Conservation (phyloP, 2,797 vertebrate species). For the Xenops minutus region DNA sequence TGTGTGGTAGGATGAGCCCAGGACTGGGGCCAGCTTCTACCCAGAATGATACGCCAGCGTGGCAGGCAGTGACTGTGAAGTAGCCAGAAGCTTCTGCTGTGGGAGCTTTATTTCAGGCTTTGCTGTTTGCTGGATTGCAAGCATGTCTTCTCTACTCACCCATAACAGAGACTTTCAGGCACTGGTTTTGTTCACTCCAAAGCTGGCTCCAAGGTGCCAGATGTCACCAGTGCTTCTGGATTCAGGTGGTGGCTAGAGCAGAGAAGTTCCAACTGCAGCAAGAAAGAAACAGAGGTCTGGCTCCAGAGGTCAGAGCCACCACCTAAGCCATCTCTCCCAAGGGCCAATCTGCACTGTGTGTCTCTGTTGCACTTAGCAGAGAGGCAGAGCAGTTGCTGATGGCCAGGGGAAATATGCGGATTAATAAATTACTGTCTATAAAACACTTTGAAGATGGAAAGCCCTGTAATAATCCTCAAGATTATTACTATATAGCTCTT, state of each 20-base stretch:
- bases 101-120: not conserved
- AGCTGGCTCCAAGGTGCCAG: not conserved
- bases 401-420: conserved; percentile 41
- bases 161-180: not conserved
- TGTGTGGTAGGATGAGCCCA: not conserved
- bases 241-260: not conserved
- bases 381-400: conserved; percentile 26
- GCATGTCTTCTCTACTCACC: not conserved
- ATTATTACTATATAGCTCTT: conserved; percentile 41
- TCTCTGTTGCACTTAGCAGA: not conserved
- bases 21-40: not conserved
- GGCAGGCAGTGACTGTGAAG: not conserved
- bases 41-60: not conserved
- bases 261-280: not conserved
- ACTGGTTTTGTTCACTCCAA: not conserved
- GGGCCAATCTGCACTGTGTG: accelerated
- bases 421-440: conserved; percentile 58
- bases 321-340: not conserved
- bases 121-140: not conserved
- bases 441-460: conserved; percentile 61
- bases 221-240: not conserved
- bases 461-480: not conserved
- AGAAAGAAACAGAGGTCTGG: not conserved
- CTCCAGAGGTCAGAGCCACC: not conserved
- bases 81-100: not conserved